phyloP scores from a whole-genome alignment of 2,113 vertebrate genomes.

The Oncorhynchus kisutch region DNA sequence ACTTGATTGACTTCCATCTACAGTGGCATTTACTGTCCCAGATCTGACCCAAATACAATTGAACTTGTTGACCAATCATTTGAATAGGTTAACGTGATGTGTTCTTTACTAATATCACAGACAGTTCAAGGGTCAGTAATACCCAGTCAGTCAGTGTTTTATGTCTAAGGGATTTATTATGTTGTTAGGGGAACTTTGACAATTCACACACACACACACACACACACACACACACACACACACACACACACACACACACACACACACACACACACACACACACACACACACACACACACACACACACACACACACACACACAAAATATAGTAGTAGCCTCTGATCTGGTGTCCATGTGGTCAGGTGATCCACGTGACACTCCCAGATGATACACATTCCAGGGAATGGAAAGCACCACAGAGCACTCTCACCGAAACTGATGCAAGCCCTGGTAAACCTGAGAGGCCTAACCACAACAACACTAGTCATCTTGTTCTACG shows the following conservation, averaged over 20 bases:
- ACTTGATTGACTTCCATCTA: too few species aligned
- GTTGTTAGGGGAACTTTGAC: too few species aligned
- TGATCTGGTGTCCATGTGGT: neutral
- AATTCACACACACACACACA: neutral
- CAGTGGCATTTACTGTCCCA: too few species aligned
- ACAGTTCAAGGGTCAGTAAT: too few species aligned
- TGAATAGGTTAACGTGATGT: too few species aligned
- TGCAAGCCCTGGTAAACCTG: neutral
- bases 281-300: neutral
- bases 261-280: neutral
- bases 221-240: too few species aligned
- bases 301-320: neutral
- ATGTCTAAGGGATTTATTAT: too few species aligned
- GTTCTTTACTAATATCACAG: too few species aligned
- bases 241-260: neutral
- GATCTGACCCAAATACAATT: too few species aligned
- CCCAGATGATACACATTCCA: neutral
- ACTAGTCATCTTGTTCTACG: neutral
- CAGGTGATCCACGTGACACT: neutral
- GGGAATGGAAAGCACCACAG: neutral
- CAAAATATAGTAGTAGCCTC: neutral
- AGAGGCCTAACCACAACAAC: neutral
- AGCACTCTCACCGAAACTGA: neutral
- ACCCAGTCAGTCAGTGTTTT: too few species aligned
- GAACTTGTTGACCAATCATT: too few species aligned